These are phyloP conservation scores for Sciurus carolinensis DNA, from an alignment of 2,797 vertebrate genomes.

Conservation along the genomic window DNA sequence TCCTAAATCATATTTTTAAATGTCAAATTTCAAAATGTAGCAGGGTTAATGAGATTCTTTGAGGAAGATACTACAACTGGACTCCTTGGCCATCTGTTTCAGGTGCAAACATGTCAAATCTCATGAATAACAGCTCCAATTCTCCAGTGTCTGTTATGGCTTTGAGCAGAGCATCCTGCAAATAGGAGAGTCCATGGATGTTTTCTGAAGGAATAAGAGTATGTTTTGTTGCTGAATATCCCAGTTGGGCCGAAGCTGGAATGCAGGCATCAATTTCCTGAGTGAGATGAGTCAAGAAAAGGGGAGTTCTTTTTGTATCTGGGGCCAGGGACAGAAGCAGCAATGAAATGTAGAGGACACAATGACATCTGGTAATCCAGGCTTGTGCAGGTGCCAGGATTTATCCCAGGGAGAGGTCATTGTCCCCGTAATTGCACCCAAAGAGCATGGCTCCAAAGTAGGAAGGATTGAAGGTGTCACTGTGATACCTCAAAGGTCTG, in stretches of 20 bases:
- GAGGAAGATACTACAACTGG: neutral
- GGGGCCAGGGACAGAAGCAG: neutral
- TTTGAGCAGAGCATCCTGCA: neutral
- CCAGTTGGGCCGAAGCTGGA: neutral
- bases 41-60: slow-evolving; percentile 41
- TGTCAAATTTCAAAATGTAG: slow-evolving; percentile 62
- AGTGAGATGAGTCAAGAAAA: neutral
- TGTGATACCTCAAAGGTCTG: neutral
- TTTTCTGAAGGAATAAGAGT: slow-evolving; percentile 29
- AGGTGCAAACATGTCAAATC: neutral
- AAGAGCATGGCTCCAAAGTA: neutral
- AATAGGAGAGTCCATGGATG: neutral
- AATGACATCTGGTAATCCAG: neutral
- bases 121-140: neutral
- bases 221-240: neutral
- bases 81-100: neutral
- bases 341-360: neutral
- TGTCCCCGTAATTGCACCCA: neutral
- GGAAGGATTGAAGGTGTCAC: neutral
- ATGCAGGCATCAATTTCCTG: neutral
- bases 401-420: neutral
- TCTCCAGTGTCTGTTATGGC: neutral
- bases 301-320: neutral
- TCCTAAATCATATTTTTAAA: slow-evolving; percentile 64
- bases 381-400: neutral